Evolutionary conservation across 2,888 invertebrate species (phyloP).

Genomic region (Sabellastarte sp.): DNA sequence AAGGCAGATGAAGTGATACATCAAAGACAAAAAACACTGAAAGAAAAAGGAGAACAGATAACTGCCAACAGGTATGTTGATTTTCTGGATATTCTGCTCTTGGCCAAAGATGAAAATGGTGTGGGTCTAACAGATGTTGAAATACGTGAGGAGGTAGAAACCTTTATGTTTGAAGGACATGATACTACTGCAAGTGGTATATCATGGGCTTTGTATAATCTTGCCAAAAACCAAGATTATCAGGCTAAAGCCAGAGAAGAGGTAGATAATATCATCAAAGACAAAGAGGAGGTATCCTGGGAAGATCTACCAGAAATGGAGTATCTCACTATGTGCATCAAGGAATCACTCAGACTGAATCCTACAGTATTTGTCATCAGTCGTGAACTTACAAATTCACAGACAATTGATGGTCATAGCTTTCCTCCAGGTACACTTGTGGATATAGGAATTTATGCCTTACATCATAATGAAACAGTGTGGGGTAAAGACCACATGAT

Average conservation of each 20-base stretch:
- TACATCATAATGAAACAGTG: constrained; percentile 4
- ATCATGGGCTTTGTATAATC: constrained; percentile 3
- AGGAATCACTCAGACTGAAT: background rate
- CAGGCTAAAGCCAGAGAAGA: background rate
- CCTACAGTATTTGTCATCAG: background rate
- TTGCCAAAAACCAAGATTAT: background rate
- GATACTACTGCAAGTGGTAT: constrained; percentile 12
- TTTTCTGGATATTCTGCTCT: constrained; percentile 11
- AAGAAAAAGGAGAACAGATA: too few species aligned
- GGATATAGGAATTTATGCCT: background rate
- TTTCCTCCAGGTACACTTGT: background rate
- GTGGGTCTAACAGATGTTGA: constrained; percentile 6
- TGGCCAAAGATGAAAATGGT: constrained; percentile 1
- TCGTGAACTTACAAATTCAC: background rate
- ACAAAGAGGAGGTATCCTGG: background rate
- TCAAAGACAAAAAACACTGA: too few species aligned
- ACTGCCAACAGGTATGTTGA: constrained; percentile 3
- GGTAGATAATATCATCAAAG: background rate
- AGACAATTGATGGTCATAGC: background rate
- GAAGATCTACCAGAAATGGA: background rate
- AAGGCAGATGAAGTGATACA: too few species aligned
- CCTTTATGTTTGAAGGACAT: constrained; percentile 14
- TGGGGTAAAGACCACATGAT: constrained; percentile 8
- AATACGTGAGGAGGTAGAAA: constrained; percentile 9
- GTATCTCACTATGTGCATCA: background rate